Conservation (phyloP, 2,113 vertebrate genomes). For the Notothenia rossii region DNA sequence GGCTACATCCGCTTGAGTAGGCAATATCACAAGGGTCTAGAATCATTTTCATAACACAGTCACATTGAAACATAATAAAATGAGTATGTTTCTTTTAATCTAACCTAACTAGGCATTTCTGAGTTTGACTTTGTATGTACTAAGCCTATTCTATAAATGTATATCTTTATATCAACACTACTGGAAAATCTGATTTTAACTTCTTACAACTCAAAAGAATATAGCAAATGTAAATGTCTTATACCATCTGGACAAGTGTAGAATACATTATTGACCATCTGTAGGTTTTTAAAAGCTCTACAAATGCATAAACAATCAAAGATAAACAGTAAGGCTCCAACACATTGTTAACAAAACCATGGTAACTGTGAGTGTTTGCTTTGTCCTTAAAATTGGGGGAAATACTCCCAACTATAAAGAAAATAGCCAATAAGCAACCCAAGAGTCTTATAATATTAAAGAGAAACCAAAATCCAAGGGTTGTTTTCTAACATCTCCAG, state of each 20-base stretch:
- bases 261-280: neutral
- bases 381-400: neutral
- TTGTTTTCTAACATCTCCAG: neutral
- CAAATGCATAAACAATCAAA: neutral
- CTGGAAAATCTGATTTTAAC: neutral
- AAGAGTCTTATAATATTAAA: neutral
- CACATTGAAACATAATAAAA: neutral
- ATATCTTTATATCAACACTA: neutral
- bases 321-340: neutral
- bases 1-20: neutral
- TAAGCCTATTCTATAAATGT: neutral
- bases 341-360: neutral
- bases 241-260: neutral
- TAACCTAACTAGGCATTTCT: too few species aligned
- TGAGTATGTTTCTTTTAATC: neutral
- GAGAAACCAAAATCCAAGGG: neutral
- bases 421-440: neutral
- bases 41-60: too few species aligned
- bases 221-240: neutral
- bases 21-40: neutral
- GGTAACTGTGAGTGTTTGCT: neutral
- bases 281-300: neutral
- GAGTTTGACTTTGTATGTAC: neutral
- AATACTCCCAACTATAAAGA: neutral
- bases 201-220: neutral